A percentile compares a stretch with the other conserved stretches of the same genome.
Conservation (phyloP, 92 coral and sea anemone genomes). For the Zoanthus sociatus region DNA sequence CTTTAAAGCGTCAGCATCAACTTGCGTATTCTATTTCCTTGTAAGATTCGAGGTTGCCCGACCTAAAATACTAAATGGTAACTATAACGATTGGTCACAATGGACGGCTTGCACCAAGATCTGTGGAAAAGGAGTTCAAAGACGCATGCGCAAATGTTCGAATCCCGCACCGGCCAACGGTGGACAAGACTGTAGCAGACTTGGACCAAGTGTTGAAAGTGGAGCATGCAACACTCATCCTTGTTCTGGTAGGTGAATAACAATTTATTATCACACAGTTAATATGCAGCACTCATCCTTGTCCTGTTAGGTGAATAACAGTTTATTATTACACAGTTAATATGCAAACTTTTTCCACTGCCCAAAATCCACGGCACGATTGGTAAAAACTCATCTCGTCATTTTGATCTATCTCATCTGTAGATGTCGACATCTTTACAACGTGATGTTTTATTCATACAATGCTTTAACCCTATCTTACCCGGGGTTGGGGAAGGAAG, state of each 20-base stretch:
- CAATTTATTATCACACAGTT: too few relatives aligned
- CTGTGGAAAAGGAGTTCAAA: slow-evolving; percentile 83
- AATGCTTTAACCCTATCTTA: too few relatives aligned
- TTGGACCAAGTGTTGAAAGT: slow-evolving; percentile 85
- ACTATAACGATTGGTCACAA: slow-evolving; percentile 82
- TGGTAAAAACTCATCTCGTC: too few relatives aligned
- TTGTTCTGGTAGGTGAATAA: slow-evolving; percentile 62
- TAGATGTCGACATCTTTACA: too few relatives aligned
- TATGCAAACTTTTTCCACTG: too few relatives aligned
- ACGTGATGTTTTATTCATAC: too few relatives aligned
- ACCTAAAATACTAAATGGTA: slow-evolving; percentile 60
- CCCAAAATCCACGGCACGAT: too few relatives aligned
- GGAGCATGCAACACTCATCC: slow-evolving; percentile 73
- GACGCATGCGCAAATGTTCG: slow-evolving; percentile 90
- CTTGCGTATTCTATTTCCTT: neutral
- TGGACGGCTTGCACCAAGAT: slow-evolving; percentile 90
- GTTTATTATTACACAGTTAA: too few relatives aligned
- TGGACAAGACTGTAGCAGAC: slow-evolving; percentile 78
- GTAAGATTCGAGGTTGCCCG: slow-evolving; percentile 58
- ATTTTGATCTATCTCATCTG: too few relatives aligned
- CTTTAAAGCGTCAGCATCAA: neutral
- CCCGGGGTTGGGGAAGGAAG: too few relatives aligned
- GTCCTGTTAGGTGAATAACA: too few relatives aligned
- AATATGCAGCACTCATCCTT: too few relatives aligned
- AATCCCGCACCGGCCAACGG: slow-evolving; percentile 85